Base-by-base conservation (phyloP, 2,797 vertebrate species). In the Typhlichthys eigenmanni region DNA sequence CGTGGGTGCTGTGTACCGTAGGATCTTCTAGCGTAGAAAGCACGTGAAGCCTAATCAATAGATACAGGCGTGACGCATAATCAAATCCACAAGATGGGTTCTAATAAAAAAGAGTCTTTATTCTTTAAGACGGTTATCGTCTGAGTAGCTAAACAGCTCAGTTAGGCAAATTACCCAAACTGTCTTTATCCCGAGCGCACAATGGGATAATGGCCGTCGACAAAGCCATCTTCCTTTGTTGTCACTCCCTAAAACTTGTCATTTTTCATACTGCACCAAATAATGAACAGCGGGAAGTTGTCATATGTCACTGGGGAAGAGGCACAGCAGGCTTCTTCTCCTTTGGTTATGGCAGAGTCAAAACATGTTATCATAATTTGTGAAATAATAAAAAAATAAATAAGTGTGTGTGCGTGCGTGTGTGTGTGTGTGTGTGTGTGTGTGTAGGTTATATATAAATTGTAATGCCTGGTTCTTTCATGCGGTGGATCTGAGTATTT, bases 151-250 rank as follows among this genome's bases (percentile, higher is more conserved):
- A 81, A 85, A 85, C 72, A 61, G 68, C 82, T 82, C 68, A 60
- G 81, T 82, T 80, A 71, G 76, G 64, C 67, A 73, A 84, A 86
- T 87, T 70, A 86, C 71, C 63, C 47, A 62, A 68, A 73, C 67
- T 66, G 74, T 74, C 74, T 64, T 64, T 66, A 71, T 73, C 64
- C 69, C 60, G 64, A 16, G 69, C 61, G 70, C 69, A 66, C 59
- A 54, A 56, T 60, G 68, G 63, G 77, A 76, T 61, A 73, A 68
- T 49, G 34, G 57, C 17, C 64, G 78, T 87, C 84, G 83, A 87
- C 85, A 85, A 84, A 80, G 69, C 75, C 74, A 84, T 84, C 76
- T 79, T 85, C 78, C 55, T 73, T 68, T 48, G 64, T 71, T 60
- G 63, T 51, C 60, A 52, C 74, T 73, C 68, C 46, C 43, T 60